Base-by-base conservation (phyloP, 2,113 vertebrate genomes). In the Atractosteus spatula region DNA sequence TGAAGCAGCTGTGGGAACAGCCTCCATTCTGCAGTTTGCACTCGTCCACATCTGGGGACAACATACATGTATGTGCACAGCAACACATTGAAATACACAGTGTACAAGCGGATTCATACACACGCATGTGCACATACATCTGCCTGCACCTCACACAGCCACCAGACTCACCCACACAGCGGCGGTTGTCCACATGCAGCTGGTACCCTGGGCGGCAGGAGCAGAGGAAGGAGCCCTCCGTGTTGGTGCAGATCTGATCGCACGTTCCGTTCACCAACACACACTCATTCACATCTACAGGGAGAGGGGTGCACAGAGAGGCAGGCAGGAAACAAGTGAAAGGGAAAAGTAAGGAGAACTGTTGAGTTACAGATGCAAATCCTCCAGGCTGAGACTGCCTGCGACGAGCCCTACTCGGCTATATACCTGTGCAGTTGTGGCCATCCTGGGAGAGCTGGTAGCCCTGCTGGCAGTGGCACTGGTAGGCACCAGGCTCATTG, bases 21-120 rank as follows among this genome's bases (percentile, higher is more conserved):
- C 87, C 88, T 0, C 91, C 91, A 0, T 85, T 90, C 78, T 89
- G 82, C 4, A 93, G 85, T 78, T 91, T 91, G 81, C 92, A 94
- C 81, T 93, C 92, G 43, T 93, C 87, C 11, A 94, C 82, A 68
- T 92, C 90, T 92, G 64, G 10, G 47, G 14, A 13, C 12, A 3
- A 45, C 11, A 73, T 68, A 74, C 16, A 13, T 16, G 41, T 14
- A 51, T 51, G 41, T 7, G 54, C 63, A 74, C 29, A 70, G 3
- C 67, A 55, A 69, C 5, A 66, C 43, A 43, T 29, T 71, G 44
- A 67, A 7, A 75, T 54, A 57, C 51, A 41, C 16, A n/a, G 2
- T 12, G 55, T 29, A 59, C 54, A 12, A 5, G 10, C 47, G 10
- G 5, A 51, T 10, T 51, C 10, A 5, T 51, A 51, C 2, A 51